phyloP scores from a whole-genome alignment of 2,797 vertebrate genomes.

The Cynodonichthys magdalenae region DNA sequence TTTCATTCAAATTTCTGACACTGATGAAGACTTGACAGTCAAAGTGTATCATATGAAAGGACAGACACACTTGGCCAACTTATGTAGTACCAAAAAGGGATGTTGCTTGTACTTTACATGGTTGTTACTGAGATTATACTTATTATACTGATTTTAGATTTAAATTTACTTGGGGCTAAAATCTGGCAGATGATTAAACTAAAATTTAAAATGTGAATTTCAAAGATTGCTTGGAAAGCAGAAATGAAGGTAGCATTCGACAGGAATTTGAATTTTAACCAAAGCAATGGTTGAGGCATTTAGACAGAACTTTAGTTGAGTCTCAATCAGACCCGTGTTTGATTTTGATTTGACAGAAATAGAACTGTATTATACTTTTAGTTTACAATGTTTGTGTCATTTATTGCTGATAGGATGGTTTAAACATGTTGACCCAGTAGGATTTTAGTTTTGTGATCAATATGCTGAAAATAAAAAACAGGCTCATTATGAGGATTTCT shows the following conservation, averaged over 20 bases:
- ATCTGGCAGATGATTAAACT: slow-evolving; percentile 1
- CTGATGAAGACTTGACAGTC: slow-evolving; percentile 22
- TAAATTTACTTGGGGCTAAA: slow-evolving; percentile 3
- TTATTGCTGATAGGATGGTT: neutral
- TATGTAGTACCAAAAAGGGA: slow-evolving; percentile 58
- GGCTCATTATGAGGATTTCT: slow-evolving; percentile 13
- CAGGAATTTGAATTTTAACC: slow-evolving; percentile 30
- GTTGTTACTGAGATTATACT: slow-evolving; percentile 3
- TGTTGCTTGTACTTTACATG: slow-evolving; percentile 31
- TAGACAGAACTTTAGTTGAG: neutral
- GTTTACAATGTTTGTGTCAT: slow-evolving; percentile 16
- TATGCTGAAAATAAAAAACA: slow-evolving; percentile 1
- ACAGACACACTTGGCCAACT: slow-evolving; percentile 15
- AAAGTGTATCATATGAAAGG: slow-evolving; percentile 38
- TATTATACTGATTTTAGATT: neutral
- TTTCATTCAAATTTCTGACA: too few species aligned
- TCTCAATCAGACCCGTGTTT: neutral
- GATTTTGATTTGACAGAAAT: slow-evolving; percentile 6
- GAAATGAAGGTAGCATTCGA: neutral
- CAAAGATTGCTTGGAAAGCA: slow-evolving; percentile 38
- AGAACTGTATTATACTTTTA: neutral
- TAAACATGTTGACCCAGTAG: slow-evolving; percentile 20
- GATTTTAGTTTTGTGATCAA: slow-evolving; percentile 10
- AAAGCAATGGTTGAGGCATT: slow-evolving; percentile 29
- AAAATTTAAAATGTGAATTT: slow-evolving; percentile 15